phyloP scores from a whole-genome alignment of 2,797 vertebrate genomes.

The Oceanodroma leucorhoa region DNA sequence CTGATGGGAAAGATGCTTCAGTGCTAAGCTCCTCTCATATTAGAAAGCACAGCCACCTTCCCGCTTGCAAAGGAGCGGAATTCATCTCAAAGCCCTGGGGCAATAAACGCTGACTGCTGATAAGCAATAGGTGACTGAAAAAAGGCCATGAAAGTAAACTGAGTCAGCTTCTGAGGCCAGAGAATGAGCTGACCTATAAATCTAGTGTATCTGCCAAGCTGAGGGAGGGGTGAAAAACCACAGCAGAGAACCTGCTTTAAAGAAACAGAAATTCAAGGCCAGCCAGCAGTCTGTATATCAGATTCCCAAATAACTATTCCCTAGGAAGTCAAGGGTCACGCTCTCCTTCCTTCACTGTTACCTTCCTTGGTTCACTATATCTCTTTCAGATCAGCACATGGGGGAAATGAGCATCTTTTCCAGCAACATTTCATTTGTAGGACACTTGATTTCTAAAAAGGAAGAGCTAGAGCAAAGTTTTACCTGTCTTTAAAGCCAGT shows the following conservation, averaged over 20 bases:
- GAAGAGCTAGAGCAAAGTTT: background rate
- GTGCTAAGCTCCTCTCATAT: background rate
- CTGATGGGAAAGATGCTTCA: background rate
- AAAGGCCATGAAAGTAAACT: background rate
- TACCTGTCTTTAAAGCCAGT: slow-evolving; percentile 57
- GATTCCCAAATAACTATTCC: background rate
- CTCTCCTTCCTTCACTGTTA: background rate
- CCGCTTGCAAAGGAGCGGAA: background rate
- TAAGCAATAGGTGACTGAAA: background rate
- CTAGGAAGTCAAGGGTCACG: background rate
- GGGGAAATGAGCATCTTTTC: background rate
- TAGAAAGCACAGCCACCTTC: background rate
- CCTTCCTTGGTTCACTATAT: background rate
- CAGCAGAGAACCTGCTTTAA: background rate
- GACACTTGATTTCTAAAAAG: background rate
- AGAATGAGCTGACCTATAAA: background rate
- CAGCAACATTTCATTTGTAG: background rate
- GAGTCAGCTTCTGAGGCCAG: background rate
- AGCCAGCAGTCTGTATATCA: background rate
- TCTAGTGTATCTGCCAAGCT: background rate
- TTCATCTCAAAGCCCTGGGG: background rate
- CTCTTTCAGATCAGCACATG: background rate
- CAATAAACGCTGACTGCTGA: background rate
- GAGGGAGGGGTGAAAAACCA: background rate
- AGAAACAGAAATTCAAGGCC: background rate